phyloP scores from a whole-genome alignment of 1,140 invertebrate species.

The Drosophila seguyi region DNA sequence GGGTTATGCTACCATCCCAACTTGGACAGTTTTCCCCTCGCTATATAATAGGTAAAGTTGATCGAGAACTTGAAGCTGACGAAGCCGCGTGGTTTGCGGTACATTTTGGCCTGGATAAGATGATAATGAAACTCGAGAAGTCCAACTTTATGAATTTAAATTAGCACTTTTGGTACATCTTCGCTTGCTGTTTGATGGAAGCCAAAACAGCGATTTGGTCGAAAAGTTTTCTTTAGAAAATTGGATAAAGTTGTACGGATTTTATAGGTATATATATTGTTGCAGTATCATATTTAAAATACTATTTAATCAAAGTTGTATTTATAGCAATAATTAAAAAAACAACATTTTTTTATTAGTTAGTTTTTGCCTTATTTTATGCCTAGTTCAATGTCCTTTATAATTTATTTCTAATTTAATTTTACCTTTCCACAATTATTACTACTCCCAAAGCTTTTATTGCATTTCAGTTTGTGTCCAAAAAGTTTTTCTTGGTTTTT shows the following conservation, averaged over 20 bases:
- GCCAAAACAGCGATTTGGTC: background rate
- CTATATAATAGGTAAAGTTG: constrained; percentile 12
- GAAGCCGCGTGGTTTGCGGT: constrained; percentile 4
- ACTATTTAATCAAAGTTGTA: too few species aligned
- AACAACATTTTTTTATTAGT: background rate
- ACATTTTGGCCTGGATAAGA: background rate
- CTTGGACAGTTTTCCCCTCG: background rate
- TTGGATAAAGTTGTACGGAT: background rate
- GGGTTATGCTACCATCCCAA: background rate
- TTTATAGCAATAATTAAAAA: too few species aligned
- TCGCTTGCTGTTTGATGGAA: background rate
- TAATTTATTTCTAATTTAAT: background rate
- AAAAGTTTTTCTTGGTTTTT: constrained; percentile 3
- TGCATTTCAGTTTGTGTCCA: background rate
- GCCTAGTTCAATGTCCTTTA: background rate
- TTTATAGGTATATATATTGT: background rate
- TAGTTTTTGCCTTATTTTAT: background rate
- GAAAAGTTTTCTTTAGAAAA: background rate
- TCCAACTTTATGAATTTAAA: constrained; percentile 18
- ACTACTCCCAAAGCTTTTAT: constrained; percentile 8
- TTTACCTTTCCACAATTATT: constrained; percentile 2
- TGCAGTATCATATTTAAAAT: background rate
- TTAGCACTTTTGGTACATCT: constrained; percentile 6
- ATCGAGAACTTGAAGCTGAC: constrained; percentile 9
- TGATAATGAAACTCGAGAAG: constrained; percentile 6